Conservation (phyloP, 2,888 invertebrate species). For the Torymus texanus region DNA sequence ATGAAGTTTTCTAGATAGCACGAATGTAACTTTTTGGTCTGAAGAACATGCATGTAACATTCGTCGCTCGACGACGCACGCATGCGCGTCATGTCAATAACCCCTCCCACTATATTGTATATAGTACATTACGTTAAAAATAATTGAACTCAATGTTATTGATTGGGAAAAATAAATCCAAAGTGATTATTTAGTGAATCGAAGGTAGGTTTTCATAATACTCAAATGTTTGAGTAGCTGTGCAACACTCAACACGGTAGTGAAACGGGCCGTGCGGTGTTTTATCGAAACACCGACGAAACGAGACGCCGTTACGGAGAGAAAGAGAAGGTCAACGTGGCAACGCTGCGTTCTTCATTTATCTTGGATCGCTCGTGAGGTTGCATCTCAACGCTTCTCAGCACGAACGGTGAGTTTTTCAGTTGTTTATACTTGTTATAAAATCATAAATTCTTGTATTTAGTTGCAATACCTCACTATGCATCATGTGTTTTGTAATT, state of each 20-base stretch:
- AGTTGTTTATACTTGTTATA: neutral
- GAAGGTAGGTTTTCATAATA: neutral
- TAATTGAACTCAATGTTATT: neutral
- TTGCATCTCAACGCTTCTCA: constrained; percentile 32
- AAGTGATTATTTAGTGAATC: neutral
- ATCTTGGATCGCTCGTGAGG: constrained; percentile 46
- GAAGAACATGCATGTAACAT: constrained; percentile 1
- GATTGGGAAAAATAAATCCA: neutral
- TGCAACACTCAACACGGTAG: neutral
- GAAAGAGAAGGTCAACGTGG: constrained; percentile 39
- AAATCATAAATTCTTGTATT: neutral
- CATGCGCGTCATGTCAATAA: constrained; percentile 23
- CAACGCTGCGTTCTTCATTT: constrained; percentile 53
- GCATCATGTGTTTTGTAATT: neutral
- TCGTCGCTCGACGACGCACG: constrained; percentile 10
- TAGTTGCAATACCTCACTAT: neutral
- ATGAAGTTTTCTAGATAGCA: neutral
- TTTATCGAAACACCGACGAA: constrained; percentile 26
- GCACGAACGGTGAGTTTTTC: constrained; percentile 50
- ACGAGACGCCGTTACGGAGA: neutral
- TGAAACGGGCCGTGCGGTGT: constrained; percentile 27
- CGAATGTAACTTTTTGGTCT: constrained; percentile 15
- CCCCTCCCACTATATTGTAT: neutral
- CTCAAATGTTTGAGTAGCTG: constrained; percentile 4
- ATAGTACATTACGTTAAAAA: neutral